Evolutionary conservation across 2,113 vertebrate species (phyloP).

Genomic region (Sitta europaea): DNA sequence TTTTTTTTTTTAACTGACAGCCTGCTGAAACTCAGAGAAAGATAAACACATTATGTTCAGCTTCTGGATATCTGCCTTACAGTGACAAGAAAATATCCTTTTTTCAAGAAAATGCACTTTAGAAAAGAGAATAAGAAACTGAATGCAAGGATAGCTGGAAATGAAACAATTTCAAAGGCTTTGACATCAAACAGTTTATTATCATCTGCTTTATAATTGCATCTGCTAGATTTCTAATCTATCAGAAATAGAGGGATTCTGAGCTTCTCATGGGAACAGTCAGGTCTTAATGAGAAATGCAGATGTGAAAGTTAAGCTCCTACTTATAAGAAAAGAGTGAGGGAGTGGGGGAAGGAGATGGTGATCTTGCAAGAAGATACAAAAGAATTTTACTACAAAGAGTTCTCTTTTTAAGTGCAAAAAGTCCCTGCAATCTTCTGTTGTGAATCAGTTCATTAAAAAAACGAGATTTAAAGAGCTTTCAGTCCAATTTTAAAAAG

Average conservation of each 20-base stretch:
- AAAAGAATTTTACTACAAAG: not conserved
- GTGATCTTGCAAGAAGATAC: not conserved
- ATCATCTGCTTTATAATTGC: constrained; percentile 11
- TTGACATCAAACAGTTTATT: constrained; percentile 28
- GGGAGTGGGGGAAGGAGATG: not conserved
- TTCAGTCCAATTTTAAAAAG: not conserved
- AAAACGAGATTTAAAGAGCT: not conserved
- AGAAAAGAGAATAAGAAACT: not conserved
- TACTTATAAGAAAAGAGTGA: not conserved
- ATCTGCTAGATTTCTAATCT: constrained; percentile 4
- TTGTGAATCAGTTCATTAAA: not conserved
- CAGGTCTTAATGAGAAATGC: not conserved
- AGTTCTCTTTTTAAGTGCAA: not conserved
- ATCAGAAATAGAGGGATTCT: not conserved
- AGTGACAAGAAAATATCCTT: constrained; percentile 1
- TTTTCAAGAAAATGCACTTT: not conserved
- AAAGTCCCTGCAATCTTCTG: not conserved
- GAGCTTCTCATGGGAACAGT: not conserved
- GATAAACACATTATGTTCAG: constrained; percentile 13
- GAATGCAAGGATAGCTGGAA: not conserved
- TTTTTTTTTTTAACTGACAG: not conserved
- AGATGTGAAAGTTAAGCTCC: not conserved
- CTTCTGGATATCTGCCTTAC: not conserved
- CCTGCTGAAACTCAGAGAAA: not conserved
- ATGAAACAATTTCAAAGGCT: constrained; percentile 21